Evolutionary conservation across 2,888 invertebrate species (phyloP).

Genomic region (Lathronympha strigana): DNA sequence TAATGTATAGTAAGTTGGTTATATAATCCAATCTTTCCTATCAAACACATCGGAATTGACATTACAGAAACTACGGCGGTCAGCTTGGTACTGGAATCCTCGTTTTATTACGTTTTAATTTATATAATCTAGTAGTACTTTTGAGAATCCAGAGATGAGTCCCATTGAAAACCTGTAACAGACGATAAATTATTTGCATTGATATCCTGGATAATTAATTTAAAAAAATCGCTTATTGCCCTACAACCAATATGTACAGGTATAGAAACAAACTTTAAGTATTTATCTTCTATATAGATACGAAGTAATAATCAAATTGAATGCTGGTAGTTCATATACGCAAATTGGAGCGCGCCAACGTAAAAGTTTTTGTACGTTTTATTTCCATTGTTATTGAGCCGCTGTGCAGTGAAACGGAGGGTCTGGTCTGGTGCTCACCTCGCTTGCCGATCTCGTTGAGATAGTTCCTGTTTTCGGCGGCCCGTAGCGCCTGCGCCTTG

Average conservation of each 20-base stretch:
- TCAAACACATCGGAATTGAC: background rate
- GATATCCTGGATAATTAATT: background rate
- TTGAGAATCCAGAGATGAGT: slow-evolving; percentile 53
- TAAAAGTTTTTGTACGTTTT: background rate
- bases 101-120: background rate
- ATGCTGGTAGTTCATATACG: background rate
- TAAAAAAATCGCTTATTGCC: no score
- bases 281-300: background rate
- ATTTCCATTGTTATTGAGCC: background rate
- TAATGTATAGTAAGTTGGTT: background rate
- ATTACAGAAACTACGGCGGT: background rate
- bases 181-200: background rate
- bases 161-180: slow-evolving; percentile 64
- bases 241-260: no score
- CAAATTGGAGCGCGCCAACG: background rate
- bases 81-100: background rate
- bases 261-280: no score
- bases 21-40: background rate
- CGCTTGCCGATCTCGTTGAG: slow-evolving; percentile 91
- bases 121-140: slow-evolving; percentile 54
- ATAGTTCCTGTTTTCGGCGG: slow-evolving; percentile 86
- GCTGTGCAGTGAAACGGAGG: slow-evolving; percentile 17
- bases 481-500: slow-evolving; percentile 85
- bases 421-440: slow-evolving; percentile 57
- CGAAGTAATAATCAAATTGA: background rate